phyloP scores from a whole-genome alignment of 2,113 vertebrate genomes.

The Heptranchias perlo region DNA sequence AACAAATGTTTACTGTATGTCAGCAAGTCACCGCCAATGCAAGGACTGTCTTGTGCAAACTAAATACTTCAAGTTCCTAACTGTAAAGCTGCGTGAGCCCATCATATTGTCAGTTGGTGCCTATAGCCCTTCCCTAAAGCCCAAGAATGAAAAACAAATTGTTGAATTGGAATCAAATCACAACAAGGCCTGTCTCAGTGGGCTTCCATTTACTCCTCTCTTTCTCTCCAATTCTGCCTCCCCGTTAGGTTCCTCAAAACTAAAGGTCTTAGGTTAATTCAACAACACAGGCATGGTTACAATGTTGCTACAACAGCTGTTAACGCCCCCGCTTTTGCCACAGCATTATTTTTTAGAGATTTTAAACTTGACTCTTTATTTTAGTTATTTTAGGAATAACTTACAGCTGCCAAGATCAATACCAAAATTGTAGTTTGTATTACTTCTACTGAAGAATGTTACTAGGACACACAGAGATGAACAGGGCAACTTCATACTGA shows the following conservation, averaged over 20 bases:
- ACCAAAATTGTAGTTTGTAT: not conserved
- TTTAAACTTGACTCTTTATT: not conserved
- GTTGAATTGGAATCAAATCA: not conserved
- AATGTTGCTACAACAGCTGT: not conserved
- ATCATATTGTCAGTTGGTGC: not conserved
- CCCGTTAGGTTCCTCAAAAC: not conserved
- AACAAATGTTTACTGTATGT: not conserved
- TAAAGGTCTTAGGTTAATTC: conserved; percentile 22
- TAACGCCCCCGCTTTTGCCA: not conserved
- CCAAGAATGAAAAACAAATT: not conserved
- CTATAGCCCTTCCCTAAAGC: not conserved
- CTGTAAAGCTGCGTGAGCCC: not conserved
- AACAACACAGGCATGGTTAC: not conserved
- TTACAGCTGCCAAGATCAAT: conserved; percentile 16
- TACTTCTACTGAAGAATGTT: not conserved
- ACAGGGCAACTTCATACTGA: not conserved
- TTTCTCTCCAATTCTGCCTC: not conserved
- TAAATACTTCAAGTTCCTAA: not conserved
- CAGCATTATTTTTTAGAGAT: not conserved
- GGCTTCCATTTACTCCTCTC: not conserved
- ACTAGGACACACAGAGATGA: not conserved
- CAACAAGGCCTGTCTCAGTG: not conserved
- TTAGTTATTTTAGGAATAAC: not conserved
- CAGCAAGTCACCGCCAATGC: not conserved
- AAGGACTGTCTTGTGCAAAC: not conserved